Evolutionary conservation across 2,113 vertebrate species (phyloP), one percentile per base, ranked within the genome.

Genomic region (Polypterus senegalus): DNA sequence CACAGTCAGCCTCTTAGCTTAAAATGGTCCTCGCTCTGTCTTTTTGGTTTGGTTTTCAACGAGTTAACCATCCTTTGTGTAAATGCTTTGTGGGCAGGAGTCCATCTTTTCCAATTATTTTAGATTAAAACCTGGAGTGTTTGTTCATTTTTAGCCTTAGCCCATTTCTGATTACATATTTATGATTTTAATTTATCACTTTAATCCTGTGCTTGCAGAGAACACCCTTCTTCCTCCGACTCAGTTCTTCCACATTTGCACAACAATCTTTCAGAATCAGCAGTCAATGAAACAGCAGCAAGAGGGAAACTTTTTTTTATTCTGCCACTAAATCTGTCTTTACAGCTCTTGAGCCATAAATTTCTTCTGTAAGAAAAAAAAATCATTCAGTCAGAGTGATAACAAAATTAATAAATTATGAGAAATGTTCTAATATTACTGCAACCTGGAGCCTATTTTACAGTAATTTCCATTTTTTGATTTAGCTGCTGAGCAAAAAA

Each of bases 401-500:
- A 45, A 45, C 56, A 46, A 58, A 44, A 44, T 58, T 11, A 46
- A 58, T 58, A 58, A 43, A 58, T 58, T 58, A 58, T 58, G 9
- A 58, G 43, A 7, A 45, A 9, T 27, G 7, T 58, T 58, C 44
- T 58, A 58, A 44, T 58, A 46, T 46, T 58, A 7, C 11, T 45
- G 27, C 9, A 58, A 58, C 11, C 56, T 58, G 56, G 46, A 58
- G 56, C 43, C 11, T 44, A 45, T 58, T 45, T 44, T 58, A 58
- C 56, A 58, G 56, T 58, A 44, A 57, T 58, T 58, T 58, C 43
- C n/a, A 58, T 27, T 45, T 45, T 58, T 58, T 58, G 56, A 58
- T 44, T 58, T 45, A 44, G 43, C 46, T 27, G 27, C 27, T 27
- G 27, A 27, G 2, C 27, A 27, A 27, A 27, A 27, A 27, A 27